Evolutionary conservation across 2,888 invertebrate species (phyloP), one percentile per base, ranked within the genome.

Genomic region (Chouioia cunea): DNA sequence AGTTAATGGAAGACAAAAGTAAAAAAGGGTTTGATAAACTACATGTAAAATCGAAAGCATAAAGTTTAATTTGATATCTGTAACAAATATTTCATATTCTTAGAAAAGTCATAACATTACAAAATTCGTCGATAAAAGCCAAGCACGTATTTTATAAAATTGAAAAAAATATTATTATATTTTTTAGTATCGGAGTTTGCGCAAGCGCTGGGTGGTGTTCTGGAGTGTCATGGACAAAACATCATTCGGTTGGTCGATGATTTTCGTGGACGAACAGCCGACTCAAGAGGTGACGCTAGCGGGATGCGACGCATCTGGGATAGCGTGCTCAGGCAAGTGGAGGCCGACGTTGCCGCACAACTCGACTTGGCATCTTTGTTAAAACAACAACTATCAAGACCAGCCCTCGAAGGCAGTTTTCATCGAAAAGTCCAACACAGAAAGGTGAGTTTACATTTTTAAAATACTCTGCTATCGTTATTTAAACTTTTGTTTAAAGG

Each of bases 261-360:
- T 86, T 96, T 93, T 87, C 90, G 96, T 62, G 93, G 94, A 85
- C 90, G 92, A 82, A 94, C 94, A 86, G 92, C 91, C 64, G 96
- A 96, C 83, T 89, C 96, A 57, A 89, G 95, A 75, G 93, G 94
- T 86, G 96, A 96, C 81, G 92, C 92, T 65, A 90, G 92, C 87
- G 92, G 93, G 54, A 89, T 96, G 81, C 95, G 95, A 86, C 93
- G 95, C 84, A 92, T 93, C 72, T 96, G 96, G 96, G 96, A 96
- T 87, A 93, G 92, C 74, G 89, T 96, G 72, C 91, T 96, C 71
- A 95, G 96, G 84, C 96, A 96, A 86, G 94, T 95, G 73, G 96
- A 96, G 87, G 92, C 94, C 48, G 96, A 96, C 84, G 94, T 95
- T 20, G 90, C 94, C 82, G 92, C 94, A 56, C 92, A 94, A 86